Base-by-base conservation (phyloP, 1,140 invertebrate species). In the Drosophila varians region DNA sequence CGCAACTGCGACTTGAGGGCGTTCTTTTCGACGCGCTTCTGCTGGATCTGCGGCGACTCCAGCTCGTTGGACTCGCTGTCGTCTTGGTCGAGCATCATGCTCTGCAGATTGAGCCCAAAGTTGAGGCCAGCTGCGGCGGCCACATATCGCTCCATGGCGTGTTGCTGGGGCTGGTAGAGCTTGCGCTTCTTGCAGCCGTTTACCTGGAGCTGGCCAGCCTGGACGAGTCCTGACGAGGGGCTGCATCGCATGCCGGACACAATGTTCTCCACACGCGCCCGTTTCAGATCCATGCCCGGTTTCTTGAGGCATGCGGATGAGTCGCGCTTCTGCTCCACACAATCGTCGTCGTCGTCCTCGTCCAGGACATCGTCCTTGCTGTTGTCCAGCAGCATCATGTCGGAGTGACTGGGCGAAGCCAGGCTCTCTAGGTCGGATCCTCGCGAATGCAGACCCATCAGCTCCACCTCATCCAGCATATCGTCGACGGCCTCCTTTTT, bases 131-230 rank as follows among this genome's bases (percentile, higher is more conserved):
- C 78, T 68, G 92, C 91, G 66, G 93, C 90, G 75, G 93, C 90
- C 77, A 93, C 93, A 86, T 96, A 96, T 16, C 95, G 91, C 69
- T 95, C 94, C 18, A 94, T 94, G 58, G 94, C 94, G 89, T 98
- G 97, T 83, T 98, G 97, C 90, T 98, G 97, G 1, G 98, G 98
- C 78, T 98, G 97, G 90, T 98, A 98, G n/a, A 99, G 93, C 92
- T 99, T 99, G 16, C 98, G 94, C 92, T 99, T 99, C 91, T 98
- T 98, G 92, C 96, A 98, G 38, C 96, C 97, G 91, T 97, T 98
- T 54, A 97, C 96, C 91, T 94, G 93, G 4, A 93, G 92, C 55
- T 94, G 93, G 0, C 73, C 77, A 34, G 94, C 92, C 75, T 93
- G 92, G 40, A 90, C 82, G 0, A 92, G 12, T n/a, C 60, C 92